Evolutionary conservation across 1,140 invertebrate genomes (phyloP).

Genomic region (Zeugodacus cucurbitae): DNA sequence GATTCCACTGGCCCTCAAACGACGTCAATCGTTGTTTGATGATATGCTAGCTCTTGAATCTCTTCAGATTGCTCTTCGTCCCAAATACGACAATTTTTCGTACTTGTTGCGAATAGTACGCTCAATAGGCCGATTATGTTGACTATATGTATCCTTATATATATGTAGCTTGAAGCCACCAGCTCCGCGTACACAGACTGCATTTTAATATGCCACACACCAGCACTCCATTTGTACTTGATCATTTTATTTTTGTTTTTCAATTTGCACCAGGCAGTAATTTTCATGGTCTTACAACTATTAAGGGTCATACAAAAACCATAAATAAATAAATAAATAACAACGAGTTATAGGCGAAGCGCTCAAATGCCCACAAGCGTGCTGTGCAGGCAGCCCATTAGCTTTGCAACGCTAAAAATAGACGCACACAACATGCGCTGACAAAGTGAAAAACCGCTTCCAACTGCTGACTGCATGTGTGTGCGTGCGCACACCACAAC

Average conservation of each 20-base stretch:
- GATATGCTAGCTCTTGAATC: too few relatives aligned
- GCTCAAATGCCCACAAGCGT: background rate
- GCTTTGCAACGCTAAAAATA: background rate
- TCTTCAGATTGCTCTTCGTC: too few relatives aligned
- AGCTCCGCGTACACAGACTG: background rate
- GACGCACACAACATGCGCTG: background rate
- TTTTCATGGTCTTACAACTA: background rate
- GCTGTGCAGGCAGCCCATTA: background rate
- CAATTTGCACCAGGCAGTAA: background rate
- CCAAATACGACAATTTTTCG: too few relatives aligned
- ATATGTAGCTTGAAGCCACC: background rate
- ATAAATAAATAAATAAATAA: background rate
- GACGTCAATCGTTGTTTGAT: too few relatives aligned
- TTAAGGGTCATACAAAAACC: background rate
- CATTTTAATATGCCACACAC: constrained; percentile 10
- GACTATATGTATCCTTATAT: too few relatives aligned
- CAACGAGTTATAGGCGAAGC: background rate
- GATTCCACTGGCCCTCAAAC: too few relatives aligned
- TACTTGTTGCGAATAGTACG: too few relatives aligned
- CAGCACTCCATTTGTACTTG: background rate
- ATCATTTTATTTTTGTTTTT: background rate
- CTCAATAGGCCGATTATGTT: too few relatives aligned
- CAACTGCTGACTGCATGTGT: background rate
- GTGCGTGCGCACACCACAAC: background rate
- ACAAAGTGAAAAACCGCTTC: background rate